phyloP scores from a whole-genome alignment of 2,113 vertebrate genomes.

The Salvelinus namaycush region DNA sequence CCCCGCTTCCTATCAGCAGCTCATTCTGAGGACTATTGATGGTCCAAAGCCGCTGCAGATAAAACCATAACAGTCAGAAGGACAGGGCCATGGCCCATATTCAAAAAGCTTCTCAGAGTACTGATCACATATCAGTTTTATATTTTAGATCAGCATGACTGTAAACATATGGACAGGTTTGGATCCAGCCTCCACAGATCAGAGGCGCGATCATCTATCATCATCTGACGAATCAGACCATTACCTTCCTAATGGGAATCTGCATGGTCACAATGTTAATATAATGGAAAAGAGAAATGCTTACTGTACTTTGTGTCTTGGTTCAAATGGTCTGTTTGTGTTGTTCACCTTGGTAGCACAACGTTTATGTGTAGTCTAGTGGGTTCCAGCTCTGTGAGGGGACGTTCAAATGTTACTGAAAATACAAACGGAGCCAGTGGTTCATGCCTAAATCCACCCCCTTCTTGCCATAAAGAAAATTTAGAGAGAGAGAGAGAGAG shows the following conservation, averaged over 20 bases:
- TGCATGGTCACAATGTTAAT: background rate
- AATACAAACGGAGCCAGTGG: background rate
- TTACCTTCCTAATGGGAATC: background rate
- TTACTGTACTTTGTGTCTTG: background rate
- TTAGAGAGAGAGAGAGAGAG: too few species aligned
- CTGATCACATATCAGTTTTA: too few species aligned
- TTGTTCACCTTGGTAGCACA: background rate
- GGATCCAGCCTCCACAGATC: background rate
- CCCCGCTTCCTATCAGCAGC: slow-evolving; percentile 15
- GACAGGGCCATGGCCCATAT: too few species aligned
- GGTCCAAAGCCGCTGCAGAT: slow-evolving; percentile 18
- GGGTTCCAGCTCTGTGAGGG: background rate
- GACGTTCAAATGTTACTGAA: background rate
- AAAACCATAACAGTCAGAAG: slow-evolving; percentile 1
- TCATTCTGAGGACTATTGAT: slow-evolving; percentile 26
- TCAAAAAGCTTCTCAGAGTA: too few species aligned
- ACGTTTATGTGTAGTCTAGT: background rate
- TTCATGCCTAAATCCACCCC: background rate
- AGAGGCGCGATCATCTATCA: background rate
- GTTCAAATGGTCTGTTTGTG: background rate
- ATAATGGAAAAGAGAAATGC: background rate
- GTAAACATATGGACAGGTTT: slow-evolving; percentile 1
- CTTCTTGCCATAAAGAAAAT: background rate
- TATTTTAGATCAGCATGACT: too few species aligned
- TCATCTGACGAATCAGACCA: slow-evolving; percentile 1